Conservation (phyloP, 2,888 invertebrate species). For the Amiota mariae region DNA sequence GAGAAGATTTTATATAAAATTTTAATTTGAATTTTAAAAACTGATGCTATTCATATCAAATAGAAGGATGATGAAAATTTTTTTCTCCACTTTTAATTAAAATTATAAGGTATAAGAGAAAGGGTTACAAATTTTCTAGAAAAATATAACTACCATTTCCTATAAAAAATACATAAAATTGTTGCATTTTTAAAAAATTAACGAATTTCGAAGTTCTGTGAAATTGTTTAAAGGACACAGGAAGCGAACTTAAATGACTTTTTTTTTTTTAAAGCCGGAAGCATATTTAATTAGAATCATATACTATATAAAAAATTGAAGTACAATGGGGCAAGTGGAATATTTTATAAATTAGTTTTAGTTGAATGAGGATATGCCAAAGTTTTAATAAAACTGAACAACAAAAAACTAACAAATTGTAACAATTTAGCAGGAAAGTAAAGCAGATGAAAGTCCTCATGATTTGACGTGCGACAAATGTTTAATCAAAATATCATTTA, state of each 20-base stretch:
- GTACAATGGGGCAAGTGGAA: background rate
- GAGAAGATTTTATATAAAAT: no score
- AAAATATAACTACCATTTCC: no score
- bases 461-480: background rate
- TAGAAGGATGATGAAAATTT: no score
- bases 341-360: background rate
- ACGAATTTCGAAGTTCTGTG: no score
- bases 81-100: no score
- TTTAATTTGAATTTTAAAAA: no score
- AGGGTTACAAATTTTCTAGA: no score
- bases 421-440: background rate
- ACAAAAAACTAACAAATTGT: background rate
- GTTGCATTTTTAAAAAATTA: no score
- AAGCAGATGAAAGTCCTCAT: background rate
- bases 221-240: background rate
- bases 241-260: slow-evolving; percentile 26
- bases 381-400: background rate
- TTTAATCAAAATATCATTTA: slow-evolving; percentile 10
- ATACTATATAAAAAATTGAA: background rate
- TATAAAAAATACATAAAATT: no score
- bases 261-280: slow-evolving; percentile 17
- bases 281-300: slow-evolving; percentile 26
- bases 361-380: background rate
- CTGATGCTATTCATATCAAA: no score
- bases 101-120: no score